Base-by-base conservation (phyloP, 2,797 vertebrate species). In the Liparis tanakae region DNA sequence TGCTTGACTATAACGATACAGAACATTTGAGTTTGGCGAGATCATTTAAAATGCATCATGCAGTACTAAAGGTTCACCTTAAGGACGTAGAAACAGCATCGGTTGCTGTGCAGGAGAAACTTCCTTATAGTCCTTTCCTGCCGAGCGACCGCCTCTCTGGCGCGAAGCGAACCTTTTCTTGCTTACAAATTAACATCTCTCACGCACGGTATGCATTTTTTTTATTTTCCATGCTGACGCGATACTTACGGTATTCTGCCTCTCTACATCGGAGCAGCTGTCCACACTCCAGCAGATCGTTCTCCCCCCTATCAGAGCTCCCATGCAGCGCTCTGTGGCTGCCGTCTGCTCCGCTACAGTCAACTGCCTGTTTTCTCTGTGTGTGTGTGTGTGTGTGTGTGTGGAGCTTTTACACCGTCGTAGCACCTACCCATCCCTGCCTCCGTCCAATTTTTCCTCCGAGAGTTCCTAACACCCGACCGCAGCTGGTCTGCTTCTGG, bases 401-500 rank as follows among this genome's bases (percentile, higher is more conserved):
- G 70, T 67, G 22, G 53, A 56, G 72, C 67, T 68, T 30, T 76
- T 57, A 51, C 63, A 46, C 66, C 22, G 30, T 51, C 7, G 46
- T 41, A 77, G 60, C 69, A 56, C 58, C 62, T 61, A 76, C 25
- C 71, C 83, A 68, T 85, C 72, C 72, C 74, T 41, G 39, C 18
- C 25, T 69, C 77, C 83, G 70, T 76, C 60, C 51, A 56, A 84
- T 72, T 3, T 84, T 84, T 72, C 60, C 70, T 63, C 53, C 22
- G 55, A 51, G 70, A 81, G 77, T 61, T 70, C 67, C 59, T 30
- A 65, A 62, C 83, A 82, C 74, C 82, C 83, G 73, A 59, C 86
- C 79, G 82, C 83, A 74, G 84, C 73, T 54, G 82, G 82, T 54
- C 70, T 53, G 82, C 65, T 67, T 72, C 68, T 46, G 71, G 63